Conservation (phyloP, 2,888 invertebrate species). For the Teinopalpus imperialis region DNA sequence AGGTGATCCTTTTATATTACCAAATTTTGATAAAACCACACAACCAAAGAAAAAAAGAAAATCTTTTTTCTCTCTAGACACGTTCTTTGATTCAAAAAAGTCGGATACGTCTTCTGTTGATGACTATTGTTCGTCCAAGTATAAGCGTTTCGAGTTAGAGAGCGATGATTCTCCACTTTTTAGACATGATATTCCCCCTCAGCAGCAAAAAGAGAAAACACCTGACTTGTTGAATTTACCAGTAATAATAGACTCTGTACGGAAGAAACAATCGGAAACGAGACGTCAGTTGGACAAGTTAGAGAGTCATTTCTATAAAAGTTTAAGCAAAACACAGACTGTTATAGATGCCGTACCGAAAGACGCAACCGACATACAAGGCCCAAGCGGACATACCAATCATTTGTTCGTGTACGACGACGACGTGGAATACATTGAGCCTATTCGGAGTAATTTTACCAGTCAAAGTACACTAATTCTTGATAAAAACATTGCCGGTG, state of each 20-base stretch:
- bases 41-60: conserved; percentile 75
- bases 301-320: conserved; percentile 74
- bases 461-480: conserved; percentile 75
- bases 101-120: conserved; percentile 76
- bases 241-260: conserved; percentile 70
- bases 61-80: conserved; percentile 77
- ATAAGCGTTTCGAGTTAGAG: conserved; percentile 75
- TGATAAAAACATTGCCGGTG: conserved; percentile 58
- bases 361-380: conserved; percentile 69
- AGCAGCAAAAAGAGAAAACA: conserved; percentile 53
- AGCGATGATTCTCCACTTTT: conserved; percentile 76
- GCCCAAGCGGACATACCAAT: conserved; percentile 66
- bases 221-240: conserved; percentile 74
- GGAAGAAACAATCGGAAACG: conserved; percentile 70
- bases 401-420: conserved; percentile 63
- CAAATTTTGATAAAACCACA: conserved; percentile 63
- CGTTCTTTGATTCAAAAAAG: conserved; percentile 74
- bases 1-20: conserved; percentile 51
- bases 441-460: conserved; percentile 73
- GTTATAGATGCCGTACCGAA: conserved; percentile 73
- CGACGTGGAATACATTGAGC: conserved; percentile 77
- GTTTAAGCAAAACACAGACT: conserved; percentile 58
- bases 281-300: conserved; percentile 73
- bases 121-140: conserved; percentile 77
- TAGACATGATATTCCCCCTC: conserved; percentile 51